These are phyloP conservation scores for Drosophila hamatofila DNA, from an alignment of 2,888 invertebrate genomes.

Conservation along the genomic window DNA sequence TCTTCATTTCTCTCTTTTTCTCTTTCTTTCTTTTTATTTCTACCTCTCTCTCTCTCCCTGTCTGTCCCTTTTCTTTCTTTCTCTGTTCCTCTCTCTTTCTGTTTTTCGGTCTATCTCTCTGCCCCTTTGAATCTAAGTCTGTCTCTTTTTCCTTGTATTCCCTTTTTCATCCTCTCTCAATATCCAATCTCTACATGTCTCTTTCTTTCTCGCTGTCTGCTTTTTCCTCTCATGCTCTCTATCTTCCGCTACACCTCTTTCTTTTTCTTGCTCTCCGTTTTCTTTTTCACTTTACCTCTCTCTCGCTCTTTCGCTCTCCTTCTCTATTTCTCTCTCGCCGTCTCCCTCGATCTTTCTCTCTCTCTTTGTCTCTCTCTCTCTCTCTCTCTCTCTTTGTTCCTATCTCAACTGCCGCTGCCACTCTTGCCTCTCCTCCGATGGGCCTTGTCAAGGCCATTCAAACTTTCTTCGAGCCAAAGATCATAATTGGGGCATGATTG, in stretches of 20 bases:
- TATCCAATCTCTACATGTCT: no score
- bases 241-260: no score
- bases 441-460: slow-evolving; percentile 70
- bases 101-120: background rate
- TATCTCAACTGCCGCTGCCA: slow-evolving; percentile 20
- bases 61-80: background rate
- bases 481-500: slow-evolving; percentile 49
- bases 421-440: slow-evolving; percentile 11
- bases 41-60: background rate
- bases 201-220: background rate
- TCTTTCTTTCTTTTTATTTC: background rate
- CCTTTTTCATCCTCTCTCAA: no score
- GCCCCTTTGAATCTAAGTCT: no score
- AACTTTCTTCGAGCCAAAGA: slow-evolving; percentile 60
- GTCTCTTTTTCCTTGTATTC: no score
- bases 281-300: background rate
- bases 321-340: background rate
- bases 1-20: background rate
- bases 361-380: no score
- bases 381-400: slow-evolving; percentile 4
- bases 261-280: no score
- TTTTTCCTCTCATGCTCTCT: no score
- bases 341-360: background rate
- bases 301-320: background rate
- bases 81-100: background rate